Evolutionary conservation across 2,888 invertebrate species (phyloP).

Genomic region (Brenthis hecate): DNA sequence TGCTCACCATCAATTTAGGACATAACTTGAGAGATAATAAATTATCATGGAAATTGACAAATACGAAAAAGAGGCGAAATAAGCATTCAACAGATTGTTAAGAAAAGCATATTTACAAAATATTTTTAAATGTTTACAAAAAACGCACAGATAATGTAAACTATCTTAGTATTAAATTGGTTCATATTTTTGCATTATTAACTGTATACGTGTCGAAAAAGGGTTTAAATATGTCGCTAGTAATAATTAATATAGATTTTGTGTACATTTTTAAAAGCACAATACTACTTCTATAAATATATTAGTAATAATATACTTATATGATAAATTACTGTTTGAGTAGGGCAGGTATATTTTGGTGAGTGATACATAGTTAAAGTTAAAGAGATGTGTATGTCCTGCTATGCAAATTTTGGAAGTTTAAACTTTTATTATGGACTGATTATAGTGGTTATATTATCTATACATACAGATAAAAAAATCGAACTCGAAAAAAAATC

Average conservation of each 20-base stretch:
- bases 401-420: not conserved
- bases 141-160: not conserved
- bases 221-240: conserved; percentile 14
- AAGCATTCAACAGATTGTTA: too few species aligned
- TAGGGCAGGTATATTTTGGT: conserved; percentile 1
- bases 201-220: conserved; percentile 34
- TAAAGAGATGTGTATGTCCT: not conserved
- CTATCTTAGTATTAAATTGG: not conserved
- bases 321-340: conserved; percentile 8
- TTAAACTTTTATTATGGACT: too few species aligned
- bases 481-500: too few species aligned
- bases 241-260: conserved; percentile 8
- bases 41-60: too few species aligned
- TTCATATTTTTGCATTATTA: conserved; percentile 10
- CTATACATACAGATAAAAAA: too few species aligned
- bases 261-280: conserved; percentile 30
- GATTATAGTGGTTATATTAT: too few species aligned
- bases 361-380: not conserved
- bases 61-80: too few species aligned
- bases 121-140: too few species aligned
- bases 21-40: too few species aligned
- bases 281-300: conserved; percentile 28
- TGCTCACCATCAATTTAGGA: too few species aligned
- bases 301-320: conserved; percentile 8
- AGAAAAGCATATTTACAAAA: too few species aligned